Evolutionary conservation across 2,888 invertebrate species (phyloP), one percentile per base, ranked within the genome.

Genomic region (Leptinotarsa tumamoca): DNA sequence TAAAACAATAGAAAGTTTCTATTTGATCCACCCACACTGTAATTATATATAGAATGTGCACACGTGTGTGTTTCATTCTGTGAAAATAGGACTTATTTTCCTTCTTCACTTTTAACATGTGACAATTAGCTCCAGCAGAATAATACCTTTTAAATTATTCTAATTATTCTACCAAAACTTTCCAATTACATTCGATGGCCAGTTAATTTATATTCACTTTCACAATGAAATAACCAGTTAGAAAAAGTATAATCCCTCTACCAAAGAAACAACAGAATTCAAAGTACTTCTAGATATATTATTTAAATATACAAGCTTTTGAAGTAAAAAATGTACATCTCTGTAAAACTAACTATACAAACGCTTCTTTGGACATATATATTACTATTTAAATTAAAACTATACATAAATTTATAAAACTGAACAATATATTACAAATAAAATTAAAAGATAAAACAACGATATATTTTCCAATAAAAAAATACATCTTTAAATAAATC

Each of bases 351-450:
- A 85, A 83, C 82, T 86, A 83, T 85, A 86, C 84, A 85, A 85
- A 84, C 83, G 85, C 82, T 83, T 87, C 87, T 88, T 88, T 88
- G 88, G 88, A 86, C 87, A 87, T 85, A 87, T 85, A 87, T 87
- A 87, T 87, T 87, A 87, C 80, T 84, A 85, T 86, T 87, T 87
- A 87, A 83, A 86, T 71, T 86, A 86, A 83, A 63, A 85, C 85
- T 85, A 86, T 86, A 87, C 85, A 86, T 86, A 85, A 85, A 86
- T 81, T 85, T 83, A 86, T 81, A 85, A 80, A 84, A 83, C 83
- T 83, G 83, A 82, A 82, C 80, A 79, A 78, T 70, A 85, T 84
- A 86, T 86, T 87, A 87, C 85, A 86, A 82, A 86, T 84, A 86
- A 86, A 87, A 86, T 84, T 87, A 87, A 83, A 85, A 85, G 82